Percentiles rank a stretch among this genome's conserved stretches.
Evolutionary conservation across 1,140 invertebrate species (phyloP).

Genomic region (Drosophila melanogaster): DNA sequence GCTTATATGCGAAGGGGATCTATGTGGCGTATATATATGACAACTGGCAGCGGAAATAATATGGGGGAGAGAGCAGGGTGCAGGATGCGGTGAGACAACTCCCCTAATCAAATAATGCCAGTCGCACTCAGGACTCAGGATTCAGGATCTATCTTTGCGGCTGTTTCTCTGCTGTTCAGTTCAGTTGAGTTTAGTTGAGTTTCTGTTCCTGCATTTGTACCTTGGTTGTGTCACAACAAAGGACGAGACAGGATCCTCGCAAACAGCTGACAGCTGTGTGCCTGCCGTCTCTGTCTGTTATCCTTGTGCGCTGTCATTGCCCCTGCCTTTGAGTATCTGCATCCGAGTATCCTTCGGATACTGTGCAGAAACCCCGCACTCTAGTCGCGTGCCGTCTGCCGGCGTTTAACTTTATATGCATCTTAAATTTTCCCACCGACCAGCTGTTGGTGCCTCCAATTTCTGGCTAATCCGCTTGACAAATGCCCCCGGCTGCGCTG

Average conservation of each 20-base stretch:
- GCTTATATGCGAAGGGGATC: constrained; percentile 12
- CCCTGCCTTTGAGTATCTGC: constrained; percentile 15
- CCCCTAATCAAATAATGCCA: constrained; percentile 75
- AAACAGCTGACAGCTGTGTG: constrained; percentile 80
- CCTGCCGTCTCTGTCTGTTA: constrained; percentile 42
- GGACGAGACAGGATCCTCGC: constrained; percentile 50
- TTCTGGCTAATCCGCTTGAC: constrained; percentile 48
- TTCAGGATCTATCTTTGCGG: constrained; percentile 58
- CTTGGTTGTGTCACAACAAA: constrained; percentile 42
- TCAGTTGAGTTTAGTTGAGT: background rate
- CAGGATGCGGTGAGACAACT: constrained; percentile 73
- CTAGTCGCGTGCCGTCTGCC: constrained; percentile 60
- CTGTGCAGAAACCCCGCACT: constrained; percentile 8
- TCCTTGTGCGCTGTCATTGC: constrained; percentile 69
- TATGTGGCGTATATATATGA: background rate
- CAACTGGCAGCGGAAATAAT: constrained; percentile 20
- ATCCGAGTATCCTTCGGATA: constrained; percentile 17
- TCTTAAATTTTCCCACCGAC: constrained; percentile 48
- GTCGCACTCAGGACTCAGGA: constrained; percentile 49
- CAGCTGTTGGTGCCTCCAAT: constrained; percentile 26
- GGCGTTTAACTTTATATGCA: constrained; percentile 41
- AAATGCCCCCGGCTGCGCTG: constrained; percentile 19
- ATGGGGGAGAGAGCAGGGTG: constrained; percentile 31
- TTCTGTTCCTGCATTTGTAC: constrained; percentile 27
- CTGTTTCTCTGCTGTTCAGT: constrained; percentile 5